Base-by-base conservation (phyloP, 1,140 invertebrate species). In the Bombus soroeensis region DNA sequence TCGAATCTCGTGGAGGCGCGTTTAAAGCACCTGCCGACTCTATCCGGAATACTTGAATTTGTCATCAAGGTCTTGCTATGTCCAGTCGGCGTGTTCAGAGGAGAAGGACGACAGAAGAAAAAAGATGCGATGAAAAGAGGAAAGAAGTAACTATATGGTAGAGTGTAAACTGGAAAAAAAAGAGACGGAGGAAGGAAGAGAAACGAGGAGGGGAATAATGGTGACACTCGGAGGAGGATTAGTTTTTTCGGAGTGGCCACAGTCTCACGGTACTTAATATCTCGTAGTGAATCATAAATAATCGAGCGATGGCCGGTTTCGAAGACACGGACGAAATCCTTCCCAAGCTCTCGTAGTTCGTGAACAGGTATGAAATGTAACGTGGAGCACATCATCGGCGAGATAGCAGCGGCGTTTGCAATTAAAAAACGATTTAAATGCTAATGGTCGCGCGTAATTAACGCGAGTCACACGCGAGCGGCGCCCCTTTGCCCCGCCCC, bases 371-470 rank as follows among this genome's bases (percentile, higher is more conserved):
- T 37, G 53, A 41, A 39, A 79, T n/a, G 81, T 53, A 80, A 75
- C 73, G 57, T 88, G 43, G 43, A 41, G 22, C 43, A 74, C 43
- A 74, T 86, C 25, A 41, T 9, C 25, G 53, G 34, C 8, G 70
- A 70, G 72, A 89, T 85, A 79, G 78, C 79, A 83, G 81, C 83
- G 75, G 39, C 79, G 88, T 91, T 92, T 88, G 91, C 84, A 93
- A 93, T 93, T 92, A 93, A 91, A 93, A 92, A 92, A 82, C 90
- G 87, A 93, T 93, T 93, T 92, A 92, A 91, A 93, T 93, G 92
- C 90, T 92, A 93, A 93, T 93, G 87, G 76, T 87, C 59, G 77
- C 78, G 82, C 64, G 89, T 92, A 91, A 92, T 92, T 91, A 92
- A 90, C 89, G 85, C 74, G 82, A 85, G 87, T 92, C 90, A 90